Percentiles rank a stretch among this genome's conserved stretches.
Conservation (phyloP, 2,113 vertebrate genomes). For the Fulica atra region DNA sequence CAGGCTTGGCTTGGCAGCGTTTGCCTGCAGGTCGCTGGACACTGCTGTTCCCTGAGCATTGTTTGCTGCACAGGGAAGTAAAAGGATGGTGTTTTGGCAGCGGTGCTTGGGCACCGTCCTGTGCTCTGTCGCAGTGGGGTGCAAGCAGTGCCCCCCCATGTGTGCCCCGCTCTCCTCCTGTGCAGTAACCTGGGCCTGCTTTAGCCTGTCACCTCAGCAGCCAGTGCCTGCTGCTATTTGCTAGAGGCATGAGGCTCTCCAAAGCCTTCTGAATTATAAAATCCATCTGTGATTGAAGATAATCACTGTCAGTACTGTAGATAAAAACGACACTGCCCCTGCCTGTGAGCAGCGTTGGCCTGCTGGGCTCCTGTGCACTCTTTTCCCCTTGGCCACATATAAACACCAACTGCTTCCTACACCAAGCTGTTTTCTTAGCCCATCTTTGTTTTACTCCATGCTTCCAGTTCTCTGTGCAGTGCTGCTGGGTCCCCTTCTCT, state of each 20-base stretch:
- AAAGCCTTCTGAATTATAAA: background rate
- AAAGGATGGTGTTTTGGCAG: accelerated
- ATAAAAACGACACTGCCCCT: accelerated
- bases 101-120: background rate
- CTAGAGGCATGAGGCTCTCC: background rate
- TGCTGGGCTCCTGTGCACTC: background rate
- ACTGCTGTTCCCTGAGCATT: accelerated
- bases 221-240: accelerated
- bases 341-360: background rate
- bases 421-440: background rate
- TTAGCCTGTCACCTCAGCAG: accelerated
- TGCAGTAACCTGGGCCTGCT: background rate
- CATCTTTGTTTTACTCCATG: background rate
- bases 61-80: accelerated
- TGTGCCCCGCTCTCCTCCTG: background rate
- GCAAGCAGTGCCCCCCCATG: accelerated
- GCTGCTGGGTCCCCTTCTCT: background rate
- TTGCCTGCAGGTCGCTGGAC: accelerated
- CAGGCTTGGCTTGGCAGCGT: accelerated
- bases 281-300: background rate
- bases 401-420: background rate
- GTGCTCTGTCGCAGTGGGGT: background rate
- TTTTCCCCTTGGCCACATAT: background rate
- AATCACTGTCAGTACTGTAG: background rate
- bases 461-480: background rate